These are phyloP conservation scores for Tiliqua scincoides DNA, from an alignment of 2,113 vertebrate species.

Conservation along the genomic window DNA sequence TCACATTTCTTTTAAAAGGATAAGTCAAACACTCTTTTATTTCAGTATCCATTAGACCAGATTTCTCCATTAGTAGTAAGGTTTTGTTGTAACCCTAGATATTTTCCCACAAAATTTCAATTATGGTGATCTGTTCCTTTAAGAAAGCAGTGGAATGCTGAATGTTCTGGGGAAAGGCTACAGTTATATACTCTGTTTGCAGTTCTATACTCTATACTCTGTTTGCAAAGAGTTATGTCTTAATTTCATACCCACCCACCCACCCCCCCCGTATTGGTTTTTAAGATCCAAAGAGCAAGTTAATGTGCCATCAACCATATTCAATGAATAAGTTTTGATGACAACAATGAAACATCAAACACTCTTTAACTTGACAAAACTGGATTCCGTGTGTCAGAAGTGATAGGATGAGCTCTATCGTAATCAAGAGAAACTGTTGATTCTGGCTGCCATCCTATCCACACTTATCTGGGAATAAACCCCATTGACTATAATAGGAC, in stretches of 20 bases:
- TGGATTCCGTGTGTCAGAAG: too few species aligned
- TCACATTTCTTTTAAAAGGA: not conserved
- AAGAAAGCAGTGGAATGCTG: slow-evolving; percentile 34
- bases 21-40: not conserved
- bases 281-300: not conserved
- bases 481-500: too few species aligned
- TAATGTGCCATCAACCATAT: not conserved
- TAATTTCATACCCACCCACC: too few species aligned
- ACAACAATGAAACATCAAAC: too few species aligned
- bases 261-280: too few species aligned
- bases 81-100: slow-evolving; percentile 47
- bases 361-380: too few species aligned
- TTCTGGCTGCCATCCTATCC: too few species aligned
- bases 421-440: not conserved
- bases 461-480: too few species aligned
- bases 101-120: slow-evolving; percentile 45
- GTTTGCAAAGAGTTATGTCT: too few species aligned
- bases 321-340: not conserved
- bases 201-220: too few species aligned
- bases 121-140: too few species aligned
- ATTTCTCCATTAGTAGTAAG: slow-evolving; percentile 40
- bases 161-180: slow-evolving; percentile 31
- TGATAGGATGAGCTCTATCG: too few species aligned
- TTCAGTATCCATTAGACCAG: not conserved
- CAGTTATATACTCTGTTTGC: not conserved